Percentiles rank a stretch among this genome's conserved stretches.
These are phyloP conservation scores for Petromus typicus DNA, from an alignment of 2,113 vertebrate genomes.

Conservation along the genomic window DNA sequence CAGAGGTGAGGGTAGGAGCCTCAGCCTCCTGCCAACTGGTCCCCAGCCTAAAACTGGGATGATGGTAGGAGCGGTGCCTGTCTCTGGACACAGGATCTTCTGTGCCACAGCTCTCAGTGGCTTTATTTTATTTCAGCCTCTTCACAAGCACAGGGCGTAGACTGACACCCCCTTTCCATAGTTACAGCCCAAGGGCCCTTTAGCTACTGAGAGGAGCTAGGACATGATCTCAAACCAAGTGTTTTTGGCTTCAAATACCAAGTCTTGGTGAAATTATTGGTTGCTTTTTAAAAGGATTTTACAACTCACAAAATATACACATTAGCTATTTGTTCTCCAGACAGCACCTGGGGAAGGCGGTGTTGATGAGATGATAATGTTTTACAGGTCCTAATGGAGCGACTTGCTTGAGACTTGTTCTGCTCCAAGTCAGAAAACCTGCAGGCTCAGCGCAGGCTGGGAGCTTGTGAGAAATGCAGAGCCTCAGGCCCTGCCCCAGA, in stretches of 20 bases:
- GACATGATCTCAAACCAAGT: not conserved
- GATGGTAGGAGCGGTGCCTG: accelerated
- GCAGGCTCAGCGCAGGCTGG: accelerated
- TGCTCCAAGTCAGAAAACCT: not conserved
- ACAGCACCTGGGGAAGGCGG: not conserved
- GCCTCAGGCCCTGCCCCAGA: not conserved
- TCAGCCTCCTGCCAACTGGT: accelerated
- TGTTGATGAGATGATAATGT: accelerated
- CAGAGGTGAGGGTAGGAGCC: not conserved
- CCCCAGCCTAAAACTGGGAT: not conserved
- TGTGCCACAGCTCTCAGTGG: accelerated
- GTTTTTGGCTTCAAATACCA: not conserved
- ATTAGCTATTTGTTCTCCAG: not conserved
- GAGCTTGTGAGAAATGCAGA: not conserved
- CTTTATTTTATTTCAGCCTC: too few species aligned
- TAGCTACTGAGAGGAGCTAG: not conserved
- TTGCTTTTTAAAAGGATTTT: not conserved
- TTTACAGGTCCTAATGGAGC: accelerated
- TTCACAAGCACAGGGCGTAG: accelerated
- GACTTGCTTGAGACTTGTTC: not conserved
- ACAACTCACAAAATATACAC: not conserved
- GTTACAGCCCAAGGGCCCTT: not conserved
- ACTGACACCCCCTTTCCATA: not conserved
- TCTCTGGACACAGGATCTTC: not conserved
- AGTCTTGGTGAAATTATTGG: not conserved